Evolutionary conservation across 37 sponge, comb jelly and placozoan genomes (phyloP).

Genomic region (Chondrilla cf. caribensis): DNA sequence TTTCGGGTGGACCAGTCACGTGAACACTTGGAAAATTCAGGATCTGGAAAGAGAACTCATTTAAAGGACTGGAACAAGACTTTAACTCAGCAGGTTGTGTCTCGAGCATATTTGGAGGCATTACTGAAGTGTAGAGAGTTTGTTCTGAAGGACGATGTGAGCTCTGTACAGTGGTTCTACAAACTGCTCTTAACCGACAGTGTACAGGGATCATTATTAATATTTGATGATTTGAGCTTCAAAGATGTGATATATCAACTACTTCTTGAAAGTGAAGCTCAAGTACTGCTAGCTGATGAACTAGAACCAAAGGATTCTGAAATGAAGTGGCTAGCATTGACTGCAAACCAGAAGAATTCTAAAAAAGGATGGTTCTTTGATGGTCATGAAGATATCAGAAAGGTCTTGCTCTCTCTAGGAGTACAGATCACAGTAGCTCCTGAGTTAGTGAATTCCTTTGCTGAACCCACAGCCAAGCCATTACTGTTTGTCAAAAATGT

Average conservation of each 20-base stretch:
- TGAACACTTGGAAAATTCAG: conserved; percentile 43
- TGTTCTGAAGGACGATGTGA: neutral
- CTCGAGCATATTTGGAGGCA: conserved; percentile 38
- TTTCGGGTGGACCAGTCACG: conserved; percentile 68
- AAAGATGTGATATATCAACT: neutral
- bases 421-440: conserved; percentile 35
- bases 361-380: conserved; percentile 11
- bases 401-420: conserved; percentile 28
- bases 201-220: neutral
- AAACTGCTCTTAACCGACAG: conserved; percentile 21
- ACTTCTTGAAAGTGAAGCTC: neutral
- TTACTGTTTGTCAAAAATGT: too few relatives aligned
- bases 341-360: neutral
- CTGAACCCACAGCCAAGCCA: neutral
- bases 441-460: neutral
- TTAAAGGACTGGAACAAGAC: conserved; percentile 36
- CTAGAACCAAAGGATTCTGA: neutral
- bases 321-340: conserved; percentile 8
- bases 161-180: conserved; percentile 35
- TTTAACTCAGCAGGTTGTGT: conserved; percentile 20
- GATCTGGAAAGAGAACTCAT: too few relatives aligned
- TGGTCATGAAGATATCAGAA: neutral
- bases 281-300: conserved; percentile 9
- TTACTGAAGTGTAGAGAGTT: conserved; percentile 15
- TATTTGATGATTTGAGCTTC: neutral